Percentiles rank a stretch among this genome's conserved stretches.
Evolutionary conservation across 1,140 invertebrate genomes (phyloP).

Genomic region (Platyura marginata): DNA sequence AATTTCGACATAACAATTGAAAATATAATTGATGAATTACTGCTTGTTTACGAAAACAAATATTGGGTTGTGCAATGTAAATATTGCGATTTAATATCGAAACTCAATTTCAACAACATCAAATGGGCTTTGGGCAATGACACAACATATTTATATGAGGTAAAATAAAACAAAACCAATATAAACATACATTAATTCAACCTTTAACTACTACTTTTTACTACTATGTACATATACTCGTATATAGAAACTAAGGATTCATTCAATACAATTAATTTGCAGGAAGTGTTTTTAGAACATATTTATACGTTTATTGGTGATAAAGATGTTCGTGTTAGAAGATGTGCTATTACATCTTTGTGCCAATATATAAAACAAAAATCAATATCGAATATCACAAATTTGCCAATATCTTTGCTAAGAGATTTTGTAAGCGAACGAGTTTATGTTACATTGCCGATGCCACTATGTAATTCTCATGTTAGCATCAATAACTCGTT

Average conservation of each 20-base stretch:
- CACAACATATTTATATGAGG: slow-evolving; percentile 21
- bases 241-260: background rate
- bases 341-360: background rate
- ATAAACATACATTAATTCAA: no score
- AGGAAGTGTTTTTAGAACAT: slow-evolving; percentile 20
- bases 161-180: slow-evolving; percentile 16
- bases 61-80: slow-evolving; percentile 26
- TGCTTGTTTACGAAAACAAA: slow-evolving; percentile 23
- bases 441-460: background rate
- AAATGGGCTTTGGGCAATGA: slow-evolving; percentile 17
- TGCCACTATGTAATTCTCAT: background rate
- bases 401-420: background rate
- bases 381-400: background rate
- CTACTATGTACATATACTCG: no score
- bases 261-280: background rate
- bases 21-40: slow-evolving; percentile 19
- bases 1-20: background rate
- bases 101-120: slow-evolving; percentile 22
- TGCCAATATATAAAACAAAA: background rate
- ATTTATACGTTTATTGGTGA: slow-evolving; percentile 21
- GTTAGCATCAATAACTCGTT: background rate
- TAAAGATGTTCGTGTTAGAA: slow-evolving; percentile 21
- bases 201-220: background rate
- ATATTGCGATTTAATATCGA: slow-evolving; percentile 24
- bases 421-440: background rate